A percentile compares a stretch with the other conserved stretches of the same genome.
Conservation (phyloP, 2,888 invertebrate genomes). For the Yponomeuta evonymella region DNA sequence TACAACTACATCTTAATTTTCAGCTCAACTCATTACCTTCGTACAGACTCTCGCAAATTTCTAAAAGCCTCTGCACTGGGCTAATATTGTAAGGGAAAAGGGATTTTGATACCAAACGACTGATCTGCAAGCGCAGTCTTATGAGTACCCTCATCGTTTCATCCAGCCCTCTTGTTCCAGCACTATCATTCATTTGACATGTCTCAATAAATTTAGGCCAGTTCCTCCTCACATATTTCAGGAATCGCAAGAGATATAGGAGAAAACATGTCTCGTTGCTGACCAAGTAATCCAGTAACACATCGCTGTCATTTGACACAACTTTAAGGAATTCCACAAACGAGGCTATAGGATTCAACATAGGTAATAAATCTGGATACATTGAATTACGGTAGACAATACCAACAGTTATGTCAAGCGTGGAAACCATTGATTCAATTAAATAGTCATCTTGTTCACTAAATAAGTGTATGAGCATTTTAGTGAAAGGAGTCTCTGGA, state of each 20-base stretch:
- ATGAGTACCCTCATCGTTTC: conserved; percentile 91
- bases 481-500: conserved; percentile 90
- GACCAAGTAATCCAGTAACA: conserved; percentile 88
- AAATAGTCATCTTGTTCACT: conserved; percentile 94
- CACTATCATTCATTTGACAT: conserved; percentile 79
- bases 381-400: conserved; percentile 88
- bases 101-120: conserved; percentile 86
- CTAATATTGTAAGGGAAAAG: conserved; percentile 94
- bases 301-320: conserved; percentile 87
- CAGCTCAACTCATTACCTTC: conserved; percentile 89
- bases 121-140: conserved; percentile 86
- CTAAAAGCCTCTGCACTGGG: conserved; percentile 87
- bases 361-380: conserved; percentile 85
- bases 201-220: conserved; percentile 89
- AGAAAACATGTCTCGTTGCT: conserved; percentile 95
- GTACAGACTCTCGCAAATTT: conserved; percentile 89
- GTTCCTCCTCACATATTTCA: conserved; percentile 89
- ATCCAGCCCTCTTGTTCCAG: conserved; percentile 78
- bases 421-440: conserved; percentile 94
- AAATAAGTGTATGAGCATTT: conserved; percentile 91
- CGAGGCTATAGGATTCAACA: conserved; percentile 90
- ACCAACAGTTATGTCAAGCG: conserved; percentile 90
- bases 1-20: conserved; percentile 31
- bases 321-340: conserved; percentile 90
- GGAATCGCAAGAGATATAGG: conserved; percentile 86